A percentile compares a stretch with the other conserved stretches of the same genome.
These are phyloP conservation scores for Cryptocephalus primarius DNA, from an alignment of 2,888 invertebrate species.

Conservation along the genomic window DNA sequence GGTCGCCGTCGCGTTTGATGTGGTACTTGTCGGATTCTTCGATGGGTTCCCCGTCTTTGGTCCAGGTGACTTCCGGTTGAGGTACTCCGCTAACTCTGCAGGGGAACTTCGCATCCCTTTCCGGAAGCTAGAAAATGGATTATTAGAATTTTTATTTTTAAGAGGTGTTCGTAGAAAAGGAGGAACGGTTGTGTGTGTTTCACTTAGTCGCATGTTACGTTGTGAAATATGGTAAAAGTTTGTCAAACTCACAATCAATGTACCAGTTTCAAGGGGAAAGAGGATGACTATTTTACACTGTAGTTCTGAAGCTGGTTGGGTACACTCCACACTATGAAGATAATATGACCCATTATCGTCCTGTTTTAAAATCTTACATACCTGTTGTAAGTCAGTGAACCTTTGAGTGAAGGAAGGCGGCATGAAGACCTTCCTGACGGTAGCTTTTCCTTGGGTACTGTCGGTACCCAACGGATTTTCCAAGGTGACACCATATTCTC, in stretches of 20 bases:
- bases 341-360: too few species aligned
- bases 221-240: too few species aligned
- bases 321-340: too few species aligned
- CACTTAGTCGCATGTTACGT: too few species aligned
- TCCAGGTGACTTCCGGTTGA: slow-evolving; percentile 78
- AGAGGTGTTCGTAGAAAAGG: too few species aligned
- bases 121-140: slow-evolving; percentile 45
- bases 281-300: too few species aligned
- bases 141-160: background rate
- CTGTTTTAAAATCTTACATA: slow-evolving; percentile 19
- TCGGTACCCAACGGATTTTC: slow-evolving; percentile 71
- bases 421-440: slow-evolving; percentile 69
- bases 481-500: slow-evolving; percentile 64
- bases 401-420: slow-evolving; percentile 71
- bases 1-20: slow-evolving; percentile 68
- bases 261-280: too few species aligned
- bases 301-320: too few species aligned
- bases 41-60: slow-evolving; percentile 67
- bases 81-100: slow-evolving; percentile 74
- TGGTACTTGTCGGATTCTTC: slow-evolving; percentile 60
- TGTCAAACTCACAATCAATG: too few species aligned
- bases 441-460: slow-evolving; percentile 54
- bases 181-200: too few species aligned
- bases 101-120: slow-evolving; percentile 71
- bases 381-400: slow-evolving; percentile 57